Conservation (phyloP, 2,888 invertebrate genomes). For the Pyrochroa serraticornis region DNA sequence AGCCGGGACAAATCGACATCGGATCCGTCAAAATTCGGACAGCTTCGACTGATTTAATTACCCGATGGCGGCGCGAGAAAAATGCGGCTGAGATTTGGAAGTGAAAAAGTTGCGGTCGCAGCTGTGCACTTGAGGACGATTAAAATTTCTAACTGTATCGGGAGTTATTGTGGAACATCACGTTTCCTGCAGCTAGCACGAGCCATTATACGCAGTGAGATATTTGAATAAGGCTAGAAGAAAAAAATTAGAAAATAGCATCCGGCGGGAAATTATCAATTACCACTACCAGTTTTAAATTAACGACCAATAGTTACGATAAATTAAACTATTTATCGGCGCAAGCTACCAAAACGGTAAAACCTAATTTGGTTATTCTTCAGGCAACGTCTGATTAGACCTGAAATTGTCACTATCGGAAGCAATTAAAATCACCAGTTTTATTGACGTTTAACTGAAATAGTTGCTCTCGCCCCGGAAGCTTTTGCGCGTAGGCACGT, state of each 20-base stretch:
- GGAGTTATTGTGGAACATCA: constrained; percentile 1
- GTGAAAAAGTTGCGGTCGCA: neutral
- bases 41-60: constrained; percentile 9
- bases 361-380: constrained; percentile 1
- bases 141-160: constrained; percentile 19
- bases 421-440: no score
- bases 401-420: neutral
- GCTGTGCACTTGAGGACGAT: constrained; percentile 2
- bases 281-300: constrained; percentile 4
- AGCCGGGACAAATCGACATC: neutral
- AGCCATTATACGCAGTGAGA: constrained; percentile 21
- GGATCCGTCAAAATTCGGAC: neutral
- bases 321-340: no score
- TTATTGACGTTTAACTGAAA: no score
- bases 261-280: constrained; percentile 11
- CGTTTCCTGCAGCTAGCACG: constrained; percentile 19
- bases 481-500: no score
- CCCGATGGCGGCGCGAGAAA: neutral
- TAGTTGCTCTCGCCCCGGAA: no score
- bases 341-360: constrained; percentile 6
- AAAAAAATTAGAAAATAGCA: constrained; percentile 3
- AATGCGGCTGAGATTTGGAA: neutral
- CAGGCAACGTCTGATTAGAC: constrained; percentile 11
- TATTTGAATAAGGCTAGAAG: constrained; percentile 4
- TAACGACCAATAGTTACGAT: no score